Base-by-base conservation (phyloP, 1,140 invertebrate genomes). In the Hypothenemus hampei region DNA sequence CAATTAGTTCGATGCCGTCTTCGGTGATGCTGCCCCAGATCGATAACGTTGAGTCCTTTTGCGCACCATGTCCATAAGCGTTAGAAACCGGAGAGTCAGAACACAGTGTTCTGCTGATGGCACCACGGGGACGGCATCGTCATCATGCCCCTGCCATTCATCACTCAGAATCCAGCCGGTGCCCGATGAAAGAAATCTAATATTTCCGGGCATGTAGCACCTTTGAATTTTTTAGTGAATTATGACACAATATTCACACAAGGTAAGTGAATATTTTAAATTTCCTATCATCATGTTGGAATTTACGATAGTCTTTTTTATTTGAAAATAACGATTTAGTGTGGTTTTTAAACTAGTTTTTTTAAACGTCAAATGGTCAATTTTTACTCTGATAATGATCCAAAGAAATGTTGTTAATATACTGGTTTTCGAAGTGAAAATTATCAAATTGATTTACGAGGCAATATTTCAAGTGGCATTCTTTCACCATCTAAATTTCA, bases 191-290 rank as follows among this genome's bases (percentile, higher is more conserved):
- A 40, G 10, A 20, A n/a, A n/a, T n/a, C n/a, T n/a, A n/a, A n/a
- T 20, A 6, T 6, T 35, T 21, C 11, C 15, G n/a, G 31, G 5
- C 8, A 21, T 21, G 43, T 21, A 16, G 45, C 36, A 48, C 20
- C 45, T 10, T 8, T 36, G 31, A 4, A 15, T 19, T 48, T 15
- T 36, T 10, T 11, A 39, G 10, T 21, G 10, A 50, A 40, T 39
- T 52, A 52, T 52, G 49, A 31, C 36, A 20, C 49, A 52, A 20
- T 52, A 52, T 20, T 31, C 37, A 6, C 49, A 52, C 26, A 52
- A 43, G 49, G 49, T 52, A 52, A 29, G 49, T 20, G 18, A 3
- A 16, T 18, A 1, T 37, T 19, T n/a, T 41, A n/a, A n/a, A n/a
- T n/a, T n/a, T n/a, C n/a, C n/a, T n/a, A n/a, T n/a, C n/a, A n/a